Percentiles rank a stretch among this genome's conserved stretches.
Evolutionary conservation across 2,797 vertebrate genomes (phyloP).

Genomic region (Enteromius trimaculatus): DNA sequence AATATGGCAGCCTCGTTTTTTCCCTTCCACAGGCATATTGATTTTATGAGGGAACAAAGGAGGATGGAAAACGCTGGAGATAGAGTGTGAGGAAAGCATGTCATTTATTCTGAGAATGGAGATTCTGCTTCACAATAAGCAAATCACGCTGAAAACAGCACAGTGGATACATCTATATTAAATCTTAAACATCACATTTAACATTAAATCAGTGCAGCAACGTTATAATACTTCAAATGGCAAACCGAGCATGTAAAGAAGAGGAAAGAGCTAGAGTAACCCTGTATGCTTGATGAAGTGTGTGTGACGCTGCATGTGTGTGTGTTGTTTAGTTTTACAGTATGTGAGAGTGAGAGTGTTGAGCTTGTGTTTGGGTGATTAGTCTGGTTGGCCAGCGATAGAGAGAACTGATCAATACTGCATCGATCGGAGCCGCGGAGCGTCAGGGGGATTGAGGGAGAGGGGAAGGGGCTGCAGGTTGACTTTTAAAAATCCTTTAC

Average conservation of each 20-base stretch:
- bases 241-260: neutral
- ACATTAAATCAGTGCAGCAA: neutral
- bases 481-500: slow-evolving; percentile 89
- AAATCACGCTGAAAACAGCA: slow-evolving; percentile 20
- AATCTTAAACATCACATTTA: neutral
- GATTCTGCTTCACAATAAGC: slow-evolving; percentile 29
- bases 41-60: slow-evolving; percentile 72
- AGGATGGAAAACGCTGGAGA: slow-evolving; percentile 57
- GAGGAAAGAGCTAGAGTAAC: neutral
- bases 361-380: slow-evolving; percentile 86
- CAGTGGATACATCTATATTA: neutral
- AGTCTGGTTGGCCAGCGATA: slow-evolving; percentile 87
- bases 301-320: slow-evolving; percentile 36
- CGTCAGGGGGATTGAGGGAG: slow-evolving; percentile 81
- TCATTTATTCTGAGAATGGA: slow-evolving; percentile 51
- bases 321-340: slow-evolving; percentile 58
- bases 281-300: neutral
- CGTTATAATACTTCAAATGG: neutral
- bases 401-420: slow-evolving; percentile 86
- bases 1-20: slow-evolving; percentile 74
- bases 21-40: slow-evolving; percentile 68
- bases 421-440: slow-evolving; percentile 82
- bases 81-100: slow-evolving; percentile 55
- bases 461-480: slow-evolving; percentile 74
- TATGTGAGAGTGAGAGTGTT: slow-evolving; percentile 69